A percentile compares a stretch with the other conserved stretches of the same genome.
Conservation (phyloP, 2,888 invertebrate species). For the Formica aserva region DNA sequence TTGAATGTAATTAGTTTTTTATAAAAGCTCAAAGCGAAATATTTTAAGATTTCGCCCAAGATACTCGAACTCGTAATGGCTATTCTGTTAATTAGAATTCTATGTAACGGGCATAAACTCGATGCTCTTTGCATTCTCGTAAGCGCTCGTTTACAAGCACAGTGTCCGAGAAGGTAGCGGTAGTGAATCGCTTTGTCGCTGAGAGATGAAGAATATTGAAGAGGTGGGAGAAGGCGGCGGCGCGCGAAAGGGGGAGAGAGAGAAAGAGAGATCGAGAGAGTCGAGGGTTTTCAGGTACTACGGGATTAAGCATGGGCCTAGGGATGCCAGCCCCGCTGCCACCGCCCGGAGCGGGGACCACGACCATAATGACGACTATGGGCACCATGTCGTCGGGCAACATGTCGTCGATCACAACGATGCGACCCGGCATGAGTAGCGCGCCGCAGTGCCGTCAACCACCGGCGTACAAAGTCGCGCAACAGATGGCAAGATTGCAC, state of each 20-base stretch:
- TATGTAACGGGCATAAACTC: neutral
- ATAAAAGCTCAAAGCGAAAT: neutral
- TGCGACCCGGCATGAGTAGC: constrained; percentile 77
- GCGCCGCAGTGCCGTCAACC: constrained; percentile 88
- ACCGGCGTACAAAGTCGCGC: constrained; percentile 94
- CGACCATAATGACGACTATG: constrained; percentile 74
- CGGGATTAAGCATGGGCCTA: constrained; percentile 78
- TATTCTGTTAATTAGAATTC: neutral
- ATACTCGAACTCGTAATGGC: neutral
- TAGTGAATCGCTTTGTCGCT: constrained; percentile 15
- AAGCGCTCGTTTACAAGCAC: constrained; percentile 28
- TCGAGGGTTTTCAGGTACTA: constrained; percentile 85
- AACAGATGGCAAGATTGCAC: constrained; percentile 94
- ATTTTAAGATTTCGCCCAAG: neutral
- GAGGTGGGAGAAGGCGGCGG: constrained; percentile 34
- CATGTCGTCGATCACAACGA: constrained; percentile 72
- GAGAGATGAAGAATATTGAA: constrained; percentile 15
- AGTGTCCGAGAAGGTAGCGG: neutral
- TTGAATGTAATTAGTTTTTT: neutral
- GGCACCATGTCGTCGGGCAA: constrained; percentile 68
- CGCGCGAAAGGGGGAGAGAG: neutral
- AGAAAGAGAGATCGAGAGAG: constrained; percentile 75
- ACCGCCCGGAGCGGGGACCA: constrained; percentile 76
- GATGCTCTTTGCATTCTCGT: neutral
- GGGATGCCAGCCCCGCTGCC: constrained; percentile 81